Evolutionary conservation across 2,797 vertebrate genomes (phyloP), one percentile per base, ranked within the genome.

Genomic region (Poeciliopsis paucimaculata): DNA sequence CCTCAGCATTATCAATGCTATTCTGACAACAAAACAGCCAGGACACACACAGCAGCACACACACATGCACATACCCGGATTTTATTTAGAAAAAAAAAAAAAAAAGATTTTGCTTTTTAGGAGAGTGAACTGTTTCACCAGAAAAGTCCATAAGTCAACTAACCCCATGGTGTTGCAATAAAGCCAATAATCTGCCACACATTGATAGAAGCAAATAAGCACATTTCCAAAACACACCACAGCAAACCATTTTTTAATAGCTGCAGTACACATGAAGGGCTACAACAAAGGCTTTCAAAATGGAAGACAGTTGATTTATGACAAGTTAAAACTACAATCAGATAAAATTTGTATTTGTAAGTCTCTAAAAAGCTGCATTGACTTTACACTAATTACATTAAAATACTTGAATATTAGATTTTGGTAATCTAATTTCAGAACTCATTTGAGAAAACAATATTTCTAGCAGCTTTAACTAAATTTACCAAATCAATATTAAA

Each of bases 1-100:
- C 89, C 91, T 94, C 91, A 94, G 90, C 84, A 86, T 93, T 93
- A 94, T 94, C 93, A 93, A 90, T 91, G 90, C 85, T 85, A 85
- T 90, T 87, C 91, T 90, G 89, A 93, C 93, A 93, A 91, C 91
- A 94, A 91, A 90, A 91, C 88, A 91, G 88, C 84, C 0, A 82
- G 80, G 70, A 85, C 78, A 85, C 86, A 79, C 73, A 62, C 76
- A 77, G 26, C 20, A 13, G n/a, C 66, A 72, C 71, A 75, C 64
- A 86, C 73, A 81, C 77, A 79, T 18, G 10, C 76, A 81, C 84
- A 89, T 76, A 80, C 86, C 51, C 23, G 80, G 77, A 86, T 86
- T 85, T 79, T 46, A 77, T 76, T 79, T 6, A 18, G 18, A 49
- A 18, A 47, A 47, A 18, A 6, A 47, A 47, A 18, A 28, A 43